These are phyloP conservation scores for Epirrhoe alternata DNA, from an alignment of 2,888 invertebrate species.

Conservation along the genomic window DNA sequence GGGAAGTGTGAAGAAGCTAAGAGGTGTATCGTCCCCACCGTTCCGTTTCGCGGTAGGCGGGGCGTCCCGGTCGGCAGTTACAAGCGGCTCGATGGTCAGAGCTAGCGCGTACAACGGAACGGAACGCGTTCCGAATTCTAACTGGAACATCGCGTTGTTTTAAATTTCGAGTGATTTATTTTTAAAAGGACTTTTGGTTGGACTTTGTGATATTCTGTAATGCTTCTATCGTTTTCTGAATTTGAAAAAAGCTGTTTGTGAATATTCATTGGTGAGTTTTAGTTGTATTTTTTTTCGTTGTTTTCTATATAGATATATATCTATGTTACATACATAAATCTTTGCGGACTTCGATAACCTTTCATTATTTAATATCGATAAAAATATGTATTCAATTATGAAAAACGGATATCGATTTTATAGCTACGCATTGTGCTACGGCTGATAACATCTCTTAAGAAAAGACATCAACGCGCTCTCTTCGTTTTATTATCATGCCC, in stretches of 20 bases:
- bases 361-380: not conserved
- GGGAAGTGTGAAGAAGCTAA: constrained; percentile 82
- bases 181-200: constrained; percentile 26
- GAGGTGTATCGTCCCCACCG: constrained; percentile 78
- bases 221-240: constrained; percentile 20
- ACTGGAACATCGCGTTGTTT: constrained; percentile 52
- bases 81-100: constrained; percentile 73
- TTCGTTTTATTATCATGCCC: constrained; percentile 29
- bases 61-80: constrained; percentile 70
- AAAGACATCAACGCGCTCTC: constrained; percentile 70
- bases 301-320: too few relatives aligned
- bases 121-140: constrained; percentile 61
- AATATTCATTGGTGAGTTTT: constrained; percentile 31
- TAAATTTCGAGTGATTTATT: constrained; percentile 51
- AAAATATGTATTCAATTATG: not conserved
- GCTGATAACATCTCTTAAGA: constrained; percentile 43
- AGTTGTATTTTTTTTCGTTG: not conserved
- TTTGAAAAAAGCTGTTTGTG: constrained; percentile 22
- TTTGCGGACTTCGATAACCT: not conserved
- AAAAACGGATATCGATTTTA: constrained; percentile 4
- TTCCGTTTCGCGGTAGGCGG: constrained; percentile 74
- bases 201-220: constrained; percentile 27
- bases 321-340: not conserved
- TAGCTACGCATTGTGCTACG: constrained; percentile 16
- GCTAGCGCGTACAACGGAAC: constrained; percentile 71